These are phyloP conservation scores for Laterallus jamaicensis DNA, from an alignment of 2,113 vertebrate species.

Conservation along the genomic window DNA sequence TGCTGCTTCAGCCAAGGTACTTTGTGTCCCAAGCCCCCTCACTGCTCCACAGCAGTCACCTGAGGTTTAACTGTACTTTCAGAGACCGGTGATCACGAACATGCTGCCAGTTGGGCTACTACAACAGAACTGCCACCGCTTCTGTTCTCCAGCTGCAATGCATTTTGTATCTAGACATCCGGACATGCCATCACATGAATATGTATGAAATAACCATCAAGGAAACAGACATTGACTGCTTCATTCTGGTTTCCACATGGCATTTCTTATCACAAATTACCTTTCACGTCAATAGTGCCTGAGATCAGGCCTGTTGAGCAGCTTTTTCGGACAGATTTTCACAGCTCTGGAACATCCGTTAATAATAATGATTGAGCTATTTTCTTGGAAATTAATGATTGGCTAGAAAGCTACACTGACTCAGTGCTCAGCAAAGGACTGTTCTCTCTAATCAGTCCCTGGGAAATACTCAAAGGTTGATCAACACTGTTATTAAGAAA, in stretches of 20 bases:
- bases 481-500: neutral
- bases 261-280: slow-evolving; percentile 5
- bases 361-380: neutral
- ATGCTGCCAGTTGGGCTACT: neutral
- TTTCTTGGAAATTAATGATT: neutral
- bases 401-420: neutral
- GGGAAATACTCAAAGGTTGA: neutral
- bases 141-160: neutral
- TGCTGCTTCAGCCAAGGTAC: neutral
- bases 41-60: neutral
- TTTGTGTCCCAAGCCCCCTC: neutral
- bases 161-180: neutral
- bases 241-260: neutral
- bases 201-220: neutral
- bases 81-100: neutral
- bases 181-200: neutral
- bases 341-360: neutral
- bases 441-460: neutral
- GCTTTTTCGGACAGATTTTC: neutral
- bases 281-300: neutral
- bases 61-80: neutral
- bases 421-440: neutral
- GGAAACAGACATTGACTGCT: neutral
- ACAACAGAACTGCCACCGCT: neutral
- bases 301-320: neutral